Percentiles rank a stretch among this genome's conserved stretches.
Evolutionary conservation across 2,797 vertebrate genomes (phyloP).

Genomic region (Danio kyathit): DNA sequence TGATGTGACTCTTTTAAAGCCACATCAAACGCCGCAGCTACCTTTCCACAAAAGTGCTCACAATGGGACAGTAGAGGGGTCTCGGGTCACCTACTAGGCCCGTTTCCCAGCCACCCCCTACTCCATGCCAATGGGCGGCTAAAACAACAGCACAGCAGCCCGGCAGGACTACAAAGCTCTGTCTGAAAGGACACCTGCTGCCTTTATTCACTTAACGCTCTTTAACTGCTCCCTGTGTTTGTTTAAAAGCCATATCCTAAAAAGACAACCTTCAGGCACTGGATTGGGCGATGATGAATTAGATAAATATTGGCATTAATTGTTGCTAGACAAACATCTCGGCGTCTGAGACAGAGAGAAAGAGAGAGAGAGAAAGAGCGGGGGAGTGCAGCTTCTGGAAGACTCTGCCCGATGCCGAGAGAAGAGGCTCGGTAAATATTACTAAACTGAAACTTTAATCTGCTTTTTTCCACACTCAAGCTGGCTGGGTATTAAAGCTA

Average conservation of each 20-base stretch:
- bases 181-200: slow-evolving; percentile 85
- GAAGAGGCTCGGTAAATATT: slow-evolving; percentile 81
- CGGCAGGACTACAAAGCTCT: slow-evolving; percentile 79
- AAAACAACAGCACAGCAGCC: slow-evolving; percentile 84
- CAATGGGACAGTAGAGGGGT: slow-evolving; percentile 79
- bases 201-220: slow-evolving; percentile 80
- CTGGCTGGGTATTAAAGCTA: slow-evolving; percentile 85
- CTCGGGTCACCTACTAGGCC: slow-evolving; percentile 79
- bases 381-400: slow-evolving; percentile 64
- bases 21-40: slow-evolving; percentile 55
- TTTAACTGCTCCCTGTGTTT: slow-evolving; percentile 79
- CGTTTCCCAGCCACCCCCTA: slow-evolving; percentile 83
- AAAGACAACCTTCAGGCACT: slow-evolving; percentile 70
- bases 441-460: slow-evolving; percentile 89
- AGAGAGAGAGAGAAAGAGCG: slow-evolving; percentile 57
- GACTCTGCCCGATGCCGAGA: slow-evolving; percentile 69
- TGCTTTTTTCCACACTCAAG: slow-evolving; percentile 85
- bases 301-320: slow-evolving; percentile 83
- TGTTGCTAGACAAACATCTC: slow-evolving; percentile 79
- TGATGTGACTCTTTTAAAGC: slow-evolving; percentile 30
- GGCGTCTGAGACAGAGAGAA: slow-evolving; percentile 65
- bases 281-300: slow-evolving; percentile 81
- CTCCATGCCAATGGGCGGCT: slow-evolving; percentile 76
- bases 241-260: slow-evolving; percentile 80
- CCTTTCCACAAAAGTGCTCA: slow-evolving; percentile 63